Base-by-base conservation (phyloP, 1,140 invertebrate genomes). In the Dinothrombium tinctorium region DNA sequence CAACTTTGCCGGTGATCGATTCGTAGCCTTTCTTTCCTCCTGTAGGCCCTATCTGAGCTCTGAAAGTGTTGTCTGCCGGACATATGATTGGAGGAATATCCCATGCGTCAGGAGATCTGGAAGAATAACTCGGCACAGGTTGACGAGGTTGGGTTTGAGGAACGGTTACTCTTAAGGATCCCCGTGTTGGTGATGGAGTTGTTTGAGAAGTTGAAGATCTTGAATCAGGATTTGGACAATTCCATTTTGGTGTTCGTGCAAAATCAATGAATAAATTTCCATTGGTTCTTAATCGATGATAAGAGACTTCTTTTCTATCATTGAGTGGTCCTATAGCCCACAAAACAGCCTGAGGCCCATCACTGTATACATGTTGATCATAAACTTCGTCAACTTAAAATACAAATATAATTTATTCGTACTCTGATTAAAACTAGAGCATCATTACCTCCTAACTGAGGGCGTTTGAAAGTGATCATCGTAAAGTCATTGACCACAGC, bases 401-500 rank as follows among this genome's bases (percentile, higher is more conserved):
- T 40, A 5, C 50, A 45, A 37, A 48, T 40, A 33, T 22, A 26
- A n/a, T 36, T 87, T 78, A 52, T 86, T 76, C 40, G 64, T 65
- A 0, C 77, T 80, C 0, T 77, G 74, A 74, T 46, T 1, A 86
- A 60, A 17, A 73, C 60, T 32, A 20, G 14, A 25, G 69, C 66
- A 54, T 86, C 82, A 48, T 50, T 39, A n/a, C 68, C 65, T 3
- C 78, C 71, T 42, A 65, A 64, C 46, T 89, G 58, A 0, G 78
- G 72, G 29, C 82, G 64, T 58, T 87, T 82, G 59, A 79, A 86
- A 5, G 82, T 89, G 21, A 90, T 73, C 50, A 89, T 87, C 17
- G 79, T 83, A 59, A 84, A 87, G 8, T 79, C 81, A 58, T 87
- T 86, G 4, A 87, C 79, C 56, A 79, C 67, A 1, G 81, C 80